Base-by-base conservation (phyloP, 2,888 invertebrate species). In the Selenia dentaria region DNA sequence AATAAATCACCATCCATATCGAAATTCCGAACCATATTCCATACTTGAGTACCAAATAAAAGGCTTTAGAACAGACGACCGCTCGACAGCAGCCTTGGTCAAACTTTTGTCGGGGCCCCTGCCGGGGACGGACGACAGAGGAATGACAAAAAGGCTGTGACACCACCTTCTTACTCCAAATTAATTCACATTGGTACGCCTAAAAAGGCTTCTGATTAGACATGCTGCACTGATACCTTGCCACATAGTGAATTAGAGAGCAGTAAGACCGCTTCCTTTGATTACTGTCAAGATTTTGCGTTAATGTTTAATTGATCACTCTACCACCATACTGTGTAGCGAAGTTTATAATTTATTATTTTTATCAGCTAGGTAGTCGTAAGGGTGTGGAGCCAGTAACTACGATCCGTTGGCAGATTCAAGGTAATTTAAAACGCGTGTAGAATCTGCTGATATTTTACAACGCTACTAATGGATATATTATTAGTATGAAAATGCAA, bases 151-250 rank as follows among this genome's bases (percentile, higher is more conserved):
- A 52, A 41, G 43, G 34, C 40, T 18, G 39, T 36, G 35, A 49
- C 35, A 28, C 47, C 34, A 16, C 29, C 40, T 33, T 27, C 52
- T 44, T 51, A 50, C 34, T 54, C 48, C 35, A 56, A 63, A 66
- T 66, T 64, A 66, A 69, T 70, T 64, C 60, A 62, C 64, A 57
- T 55, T 54, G 49, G 43, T 36, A 34, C 34, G 38, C 32, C 35
- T 48, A 42, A 49, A 41, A 47, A 36, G 38, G 40, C 29, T 25
- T 20, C 44, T 31, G 47, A 43, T 46, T 52, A 48, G 49, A 43
- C 43, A 40, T 43, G 49, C 49, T 49, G 49, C 43, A 43, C 37
- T 39, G 42, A 35, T 47, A 41, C 25, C 24, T 38, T 38, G 20
- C 25, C 32, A 24, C 46, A 32, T 11, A 49, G 39, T 10, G 11